phyloP scores from a whole-genome alignment of 2,797 vertebrate species.

The Bradypodion pumilum region DNA sequence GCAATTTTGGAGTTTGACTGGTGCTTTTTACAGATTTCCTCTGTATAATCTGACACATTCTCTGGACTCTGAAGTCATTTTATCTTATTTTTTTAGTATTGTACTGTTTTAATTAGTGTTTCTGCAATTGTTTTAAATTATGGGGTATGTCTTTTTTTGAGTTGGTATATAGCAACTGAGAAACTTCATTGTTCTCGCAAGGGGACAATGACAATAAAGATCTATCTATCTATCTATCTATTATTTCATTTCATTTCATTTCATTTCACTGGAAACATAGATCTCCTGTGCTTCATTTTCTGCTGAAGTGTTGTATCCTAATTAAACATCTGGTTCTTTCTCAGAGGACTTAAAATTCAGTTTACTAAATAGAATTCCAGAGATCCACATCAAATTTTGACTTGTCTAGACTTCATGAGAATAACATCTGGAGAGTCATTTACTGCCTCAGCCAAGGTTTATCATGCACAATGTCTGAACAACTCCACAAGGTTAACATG shows the following conservation, averaged over 20 bases:
- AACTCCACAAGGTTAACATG: slow-evolving; percentile 25
- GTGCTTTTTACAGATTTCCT: not conserved
- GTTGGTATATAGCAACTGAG: too few relatives aligned
- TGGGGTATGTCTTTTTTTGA: too few relatives aligned
- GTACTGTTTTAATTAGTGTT: too few relatives aligned
- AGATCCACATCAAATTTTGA: not conserved
- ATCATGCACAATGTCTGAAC: not conserved
- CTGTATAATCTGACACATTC: too few relatives aligned
- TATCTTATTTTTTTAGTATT: too few relatives aligned
- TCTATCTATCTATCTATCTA: too few relatives aligned
- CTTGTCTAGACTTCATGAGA: slow-evolving; percentile 9
- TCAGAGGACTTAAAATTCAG: slow-evolving; percentile 25
- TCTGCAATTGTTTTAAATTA: too few relatives aligned
- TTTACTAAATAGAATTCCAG: slow-evolving; percentile 35
- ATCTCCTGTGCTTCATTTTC: slow-evolving; percentile 7
- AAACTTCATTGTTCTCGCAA: too few relatives aligned
- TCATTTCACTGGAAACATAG: not conserved
- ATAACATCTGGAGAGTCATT: slow-evolving; percentile 35
- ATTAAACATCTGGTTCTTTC: slow-evolving; percentile 31
- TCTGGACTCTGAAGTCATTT: too few relatives aligned
- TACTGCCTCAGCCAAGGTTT: slow-evolving; percentile 19
- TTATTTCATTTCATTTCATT: not conserved
- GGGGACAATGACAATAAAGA: too few relatives aligned
- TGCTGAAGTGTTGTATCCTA: slow-evolving; percentile 19
- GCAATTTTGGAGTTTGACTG: not conserved